Percentiles rank a stretch among this genome's conserved stretches.
Conservation (phyloP, 1,140 invertebrate species). For the Drosophila auraria region DNA sequence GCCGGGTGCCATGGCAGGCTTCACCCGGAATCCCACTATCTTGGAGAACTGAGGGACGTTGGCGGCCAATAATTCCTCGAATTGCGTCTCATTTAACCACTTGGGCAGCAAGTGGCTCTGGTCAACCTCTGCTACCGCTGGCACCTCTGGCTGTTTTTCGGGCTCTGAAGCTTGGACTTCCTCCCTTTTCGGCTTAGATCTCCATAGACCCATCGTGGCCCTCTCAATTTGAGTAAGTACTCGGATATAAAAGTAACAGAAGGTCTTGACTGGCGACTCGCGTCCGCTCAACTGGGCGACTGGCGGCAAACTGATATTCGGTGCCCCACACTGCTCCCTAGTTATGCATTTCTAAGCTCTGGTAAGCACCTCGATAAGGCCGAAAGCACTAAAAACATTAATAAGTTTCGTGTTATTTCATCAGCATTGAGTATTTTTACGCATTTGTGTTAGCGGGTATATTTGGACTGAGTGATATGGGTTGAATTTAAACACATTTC, state of each 20-base stretch:
- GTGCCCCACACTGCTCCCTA: background rate
- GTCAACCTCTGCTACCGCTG: conserved; percentile 1
- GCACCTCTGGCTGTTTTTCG: background rate
- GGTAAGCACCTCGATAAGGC: background rate
- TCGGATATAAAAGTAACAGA: too few relatives aligned
- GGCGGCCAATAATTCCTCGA: conserved; percentile 82
- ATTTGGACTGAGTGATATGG: background rate
- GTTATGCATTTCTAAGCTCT: conserved; percentile 25
- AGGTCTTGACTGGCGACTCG: background rate
- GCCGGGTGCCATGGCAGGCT: conserved; percentile 58
- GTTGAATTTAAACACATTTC: background rate
- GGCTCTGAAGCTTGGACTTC: background rate
- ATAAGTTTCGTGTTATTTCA: conserved; percentile 10
- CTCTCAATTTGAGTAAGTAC: background rate
- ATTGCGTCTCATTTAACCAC: conserved; percentile 85
- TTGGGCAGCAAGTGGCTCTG: conserved; percentile 49
- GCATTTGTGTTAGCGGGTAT: background rate
- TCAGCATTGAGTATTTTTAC: conserved; percentile 10
- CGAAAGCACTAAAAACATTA: background rate
- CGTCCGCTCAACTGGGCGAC: conserved; percentile 13
- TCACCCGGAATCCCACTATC: conserved; percentile 55
- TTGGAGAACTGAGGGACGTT: conserved; percentile 70
- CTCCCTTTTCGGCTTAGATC: conserved; percentile 27
- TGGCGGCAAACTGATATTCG: conserved; percentile 25
- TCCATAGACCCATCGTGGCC: conserved; percentile 24